Conservation (phyloP, 2,797 vertebrate species). For the Gallinago solitaria region DNA sequence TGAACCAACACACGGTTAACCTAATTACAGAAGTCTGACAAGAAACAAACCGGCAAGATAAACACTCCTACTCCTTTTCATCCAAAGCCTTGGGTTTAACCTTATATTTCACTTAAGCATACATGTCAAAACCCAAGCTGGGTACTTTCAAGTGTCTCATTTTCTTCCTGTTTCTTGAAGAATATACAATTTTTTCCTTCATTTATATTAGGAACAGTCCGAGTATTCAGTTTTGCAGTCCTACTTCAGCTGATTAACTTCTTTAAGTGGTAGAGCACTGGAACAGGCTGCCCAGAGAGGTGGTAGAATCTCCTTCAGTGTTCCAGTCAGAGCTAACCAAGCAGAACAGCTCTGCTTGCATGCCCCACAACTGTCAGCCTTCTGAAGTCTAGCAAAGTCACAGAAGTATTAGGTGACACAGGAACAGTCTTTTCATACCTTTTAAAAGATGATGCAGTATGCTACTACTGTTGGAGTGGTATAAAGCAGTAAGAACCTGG, state of each 20-base stretch:
- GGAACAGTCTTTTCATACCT: neutral
- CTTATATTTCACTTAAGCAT: neutral
- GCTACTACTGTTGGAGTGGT: neutral
- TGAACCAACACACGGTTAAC: neutral
- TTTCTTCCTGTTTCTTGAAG: neutral
- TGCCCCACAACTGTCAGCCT: neutral
- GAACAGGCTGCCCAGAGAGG: too few relatives aligned
- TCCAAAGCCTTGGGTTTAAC: neutral
- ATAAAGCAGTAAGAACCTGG: neutral
- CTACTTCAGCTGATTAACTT: neutral
- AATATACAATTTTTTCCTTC: neutral
- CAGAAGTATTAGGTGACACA: neutral
- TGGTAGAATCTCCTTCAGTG: too few relatives aligned
- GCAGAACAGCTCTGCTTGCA: neutral
- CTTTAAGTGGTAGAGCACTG: neutral
- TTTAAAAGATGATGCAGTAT: neutral
- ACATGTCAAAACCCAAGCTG: neutral
- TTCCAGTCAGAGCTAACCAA: neutral
- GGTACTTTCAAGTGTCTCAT: neutral
- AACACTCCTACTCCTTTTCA: neutral
- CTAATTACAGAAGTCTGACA: neutral
- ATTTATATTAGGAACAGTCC: neutral
- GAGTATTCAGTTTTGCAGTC: neutral
- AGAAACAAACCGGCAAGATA: neutral
- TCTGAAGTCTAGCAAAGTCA: neutral